Conservation (phyloP, 2,113 vertebrate species). For the Aegotheles bennettii region DNA sequence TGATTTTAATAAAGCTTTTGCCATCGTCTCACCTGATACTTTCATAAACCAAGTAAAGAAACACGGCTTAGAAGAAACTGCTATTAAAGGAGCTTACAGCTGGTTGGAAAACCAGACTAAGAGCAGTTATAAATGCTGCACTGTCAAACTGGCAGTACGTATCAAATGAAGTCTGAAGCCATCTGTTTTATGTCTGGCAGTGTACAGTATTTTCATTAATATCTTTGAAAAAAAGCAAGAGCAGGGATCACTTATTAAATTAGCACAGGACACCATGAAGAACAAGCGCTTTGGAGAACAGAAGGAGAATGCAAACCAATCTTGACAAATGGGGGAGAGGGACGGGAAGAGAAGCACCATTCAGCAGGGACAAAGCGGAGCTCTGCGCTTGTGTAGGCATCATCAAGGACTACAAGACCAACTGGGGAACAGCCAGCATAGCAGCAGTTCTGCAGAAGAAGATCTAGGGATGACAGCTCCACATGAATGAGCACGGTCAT, state of each 20-base stretch:
- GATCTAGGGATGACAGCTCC: not conserved
- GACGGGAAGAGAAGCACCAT: not conserved
- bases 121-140: constrained; percentile 52
- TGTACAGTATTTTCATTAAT: constrained; percentile 56
- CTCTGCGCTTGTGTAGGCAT: not conserved
- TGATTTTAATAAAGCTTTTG: constrained; percentile 26
- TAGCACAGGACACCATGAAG: constrained; percentile 41
- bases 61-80: not conserved
- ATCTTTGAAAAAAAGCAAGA: not conserved
- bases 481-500: not conserved
- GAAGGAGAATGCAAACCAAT: constrained; percentile 33
- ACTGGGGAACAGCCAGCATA: not conserved
- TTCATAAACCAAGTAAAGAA: constrained; percentile 37
- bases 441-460: not conserved
- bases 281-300: constrained; percentile 7
- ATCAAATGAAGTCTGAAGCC: constrained; percentile 62
- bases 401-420: not conserved
- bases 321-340: not conserved
- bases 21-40: constrained; percentile 17
- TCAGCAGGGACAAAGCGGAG: not conserved
- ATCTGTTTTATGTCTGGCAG: constrained; percentile 65
- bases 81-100: constrained; percentile 18
- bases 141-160: constrained; percentile 38
- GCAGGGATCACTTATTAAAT: constrained; percentile 44
- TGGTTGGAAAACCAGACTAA: constrained; percentile 50